phyloP scores from a whole-genome alignment of 2,113 vertebrate genomes.

The Nannospalax galili region DNA sequence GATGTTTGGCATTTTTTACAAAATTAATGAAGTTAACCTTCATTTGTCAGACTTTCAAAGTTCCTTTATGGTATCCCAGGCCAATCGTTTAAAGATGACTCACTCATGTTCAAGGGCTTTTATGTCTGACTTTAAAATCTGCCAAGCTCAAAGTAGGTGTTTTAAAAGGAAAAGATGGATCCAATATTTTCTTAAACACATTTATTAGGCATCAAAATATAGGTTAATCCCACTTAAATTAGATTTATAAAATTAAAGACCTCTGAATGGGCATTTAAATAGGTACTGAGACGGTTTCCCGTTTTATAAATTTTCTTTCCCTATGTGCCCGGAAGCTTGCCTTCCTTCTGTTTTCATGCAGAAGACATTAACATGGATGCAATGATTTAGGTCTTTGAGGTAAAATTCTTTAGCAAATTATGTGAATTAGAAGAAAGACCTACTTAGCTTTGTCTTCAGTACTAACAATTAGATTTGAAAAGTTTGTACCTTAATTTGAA shows the following conservation, averaged over 20 bases:
- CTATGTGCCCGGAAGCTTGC: not conserved
- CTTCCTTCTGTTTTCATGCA: not conserved
- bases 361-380: not conserved
- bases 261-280: not conserved
- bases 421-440: not conserved
- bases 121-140: slow-evolving; percentile 27
- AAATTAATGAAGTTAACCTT: slow-evolving; percentile 68
- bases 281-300: not conserved
- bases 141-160: not conserved
- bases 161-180: not conserved
- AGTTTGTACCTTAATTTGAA: not conserved
- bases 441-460: not conserved
- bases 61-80: not conserved
- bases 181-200: not conserved
- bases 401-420: not conserved
- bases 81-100: slow-evolving; percentile 46
- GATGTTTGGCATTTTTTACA: slow-evolving; percentile 56
- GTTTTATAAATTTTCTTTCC: not conserved
- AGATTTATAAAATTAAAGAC: slow-evolving; percentile 7
- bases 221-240: slow-evolving; percentile 1
- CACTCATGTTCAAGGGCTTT: slow-evolving; percentile 40
- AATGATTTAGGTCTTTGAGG: not conserved
- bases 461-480: not conserved
- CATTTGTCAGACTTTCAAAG: slow-evolving; percentile 53
- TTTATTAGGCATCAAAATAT: not conserved